These are phyloP conservation scores for Rhagonycha lutea DNA, from an alignment of 2,888 invertebrate species.

Conservation along the genomic window DNA sequence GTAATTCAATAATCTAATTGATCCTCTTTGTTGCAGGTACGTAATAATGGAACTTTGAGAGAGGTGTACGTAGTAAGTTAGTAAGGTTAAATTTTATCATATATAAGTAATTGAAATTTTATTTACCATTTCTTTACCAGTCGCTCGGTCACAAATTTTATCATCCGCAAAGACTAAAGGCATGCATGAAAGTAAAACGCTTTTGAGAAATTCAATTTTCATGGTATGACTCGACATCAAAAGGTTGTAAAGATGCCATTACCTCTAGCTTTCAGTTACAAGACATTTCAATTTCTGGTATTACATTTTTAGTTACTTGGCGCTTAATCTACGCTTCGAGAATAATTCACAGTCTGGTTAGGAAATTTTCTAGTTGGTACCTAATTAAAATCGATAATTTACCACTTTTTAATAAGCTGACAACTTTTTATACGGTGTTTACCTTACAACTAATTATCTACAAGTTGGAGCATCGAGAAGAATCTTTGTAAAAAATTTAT, in stretches of 20 bases:
- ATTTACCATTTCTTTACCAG: constrained; percentile 13
- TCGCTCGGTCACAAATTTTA: constrained; percentile 20
- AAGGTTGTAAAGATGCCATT: constrained; percentile 34
- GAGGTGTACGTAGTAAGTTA: constrained; percentile 2
- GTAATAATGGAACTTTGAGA: neutral
- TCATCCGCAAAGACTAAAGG: constrained; percentile 23
- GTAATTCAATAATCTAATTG: neutral
- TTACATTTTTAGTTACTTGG: constrained; percentile 26
- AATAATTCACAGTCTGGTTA: neutral
- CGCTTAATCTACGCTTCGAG: constrained; percentile 16
- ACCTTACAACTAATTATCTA: neutral
- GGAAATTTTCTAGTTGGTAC: neutral
- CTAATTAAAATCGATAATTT: neutral
- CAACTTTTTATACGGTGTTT: neutral
- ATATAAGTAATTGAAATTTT: constrained; percentile 10
- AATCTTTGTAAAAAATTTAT: neutral
- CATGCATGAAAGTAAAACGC: constrained; percentile 25
- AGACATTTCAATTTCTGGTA: constrained; percentile 29
- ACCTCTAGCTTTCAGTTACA: constrained; percentile 28
- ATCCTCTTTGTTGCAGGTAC: constrained; percentile 15
- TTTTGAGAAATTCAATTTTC: constrained; percentile 38
- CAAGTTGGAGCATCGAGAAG: neutral
- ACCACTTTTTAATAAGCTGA: neutral
- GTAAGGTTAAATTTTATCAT: constrained; percentile 1
- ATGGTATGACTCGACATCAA: constrained; percentile 38